Evolutionary conservation across 1,140 invertebrate species (phyloP), one percentile per base, ranked within the genome.

Genomic region (Polypedilum vanderplanki): DNA sequence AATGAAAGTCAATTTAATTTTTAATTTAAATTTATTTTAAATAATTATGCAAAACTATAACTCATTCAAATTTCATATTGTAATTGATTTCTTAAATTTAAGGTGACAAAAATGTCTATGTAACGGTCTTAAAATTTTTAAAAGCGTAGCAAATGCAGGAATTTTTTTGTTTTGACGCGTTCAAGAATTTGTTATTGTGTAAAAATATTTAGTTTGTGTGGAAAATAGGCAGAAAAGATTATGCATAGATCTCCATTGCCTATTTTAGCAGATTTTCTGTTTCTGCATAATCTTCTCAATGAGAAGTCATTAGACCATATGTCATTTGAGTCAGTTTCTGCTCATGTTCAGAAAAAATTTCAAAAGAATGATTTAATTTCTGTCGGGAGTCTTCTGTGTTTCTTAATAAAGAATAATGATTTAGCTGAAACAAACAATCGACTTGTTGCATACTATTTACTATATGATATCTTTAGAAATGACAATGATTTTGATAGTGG

Each of bases 281-380:
- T 70, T 18, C 65, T 70, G 17, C 65, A 70, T 80, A 85, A 84
- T 77, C 80, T 85, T 78, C 84, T 85, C 79, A 85, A 83, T n/a
- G 84, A 85, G 74, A 83, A 84, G 77, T 84, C 83, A 10, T 78
- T 85, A 41, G 84, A 85, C 76, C 81, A 82, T 7, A 83, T 84
- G 76, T 83, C 80, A 40, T 77, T 85, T 75, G 84, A 85, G 75
- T 81, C 83, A 17, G 82, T 85, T 78, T 84, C 83, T 77, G 78
- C 80, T 40, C 84, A 91, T 79, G 84, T 94, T 65, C 90, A 92
- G 79, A 92, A 92, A 80, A 87, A 86, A 76, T 93, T 94, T 79
- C 85, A 88, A 0, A 90, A 90, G 81, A 86, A 88, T 74, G 90
- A 94, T 78, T 87, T 89, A 80, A 94, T 93, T 81, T 77, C 79